Evolutionary conservation across 1,140 invertebrate genomes (phyloP), one percentile per base, ranked within the genome.

Genomic region (Latrodectus geometricus): DNA sequence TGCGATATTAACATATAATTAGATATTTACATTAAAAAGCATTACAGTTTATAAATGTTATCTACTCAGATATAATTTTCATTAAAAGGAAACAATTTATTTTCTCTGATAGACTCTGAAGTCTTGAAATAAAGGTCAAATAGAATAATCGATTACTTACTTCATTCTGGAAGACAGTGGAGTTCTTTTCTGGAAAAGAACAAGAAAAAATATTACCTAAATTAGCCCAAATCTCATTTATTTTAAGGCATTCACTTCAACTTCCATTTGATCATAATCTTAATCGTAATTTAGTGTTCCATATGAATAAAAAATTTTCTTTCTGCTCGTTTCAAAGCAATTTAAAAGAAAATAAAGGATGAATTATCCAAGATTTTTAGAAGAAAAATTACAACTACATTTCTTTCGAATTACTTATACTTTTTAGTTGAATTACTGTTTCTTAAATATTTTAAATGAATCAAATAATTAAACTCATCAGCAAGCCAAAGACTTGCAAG

Each of bases 251-350:
- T 68, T 79, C 56, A 66, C 49, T 79, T 35, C 65, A 49, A 79
- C 65, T 79, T 79, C 65, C 76, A 79, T 79, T 79, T 79, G 65
- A 79, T 79, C 76, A 49, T 79, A 79, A 79, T 79, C 76, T 79
- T 79, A 79, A 79, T 79, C 76, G 76, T 68, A 79, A 50, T 61
- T 21, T 50, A 35, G 76, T 68, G 74, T 76, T 61, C 54, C 50
- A 9, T 54, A 20, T 35, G 21, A 76, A 76, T 76, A 21, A 61
- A 54, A 35, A 35, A 35, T 61, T 35, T 61, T 76, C 50, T 65
- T 65, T 65, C 61, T 65, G 12, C 12, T 65, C 50, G 0, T 61
- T 21, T 76, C 74, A 21, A 76, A 76, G 74, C 21, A 76, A 76
- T 76, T 76, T 76, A 61, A 61, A 76, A 54, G 54, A 48, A 50